Evolutionary conservation across 2,113 vertebrate species (phyloP).

Genomic region (Ciconia maguari): DNA sequence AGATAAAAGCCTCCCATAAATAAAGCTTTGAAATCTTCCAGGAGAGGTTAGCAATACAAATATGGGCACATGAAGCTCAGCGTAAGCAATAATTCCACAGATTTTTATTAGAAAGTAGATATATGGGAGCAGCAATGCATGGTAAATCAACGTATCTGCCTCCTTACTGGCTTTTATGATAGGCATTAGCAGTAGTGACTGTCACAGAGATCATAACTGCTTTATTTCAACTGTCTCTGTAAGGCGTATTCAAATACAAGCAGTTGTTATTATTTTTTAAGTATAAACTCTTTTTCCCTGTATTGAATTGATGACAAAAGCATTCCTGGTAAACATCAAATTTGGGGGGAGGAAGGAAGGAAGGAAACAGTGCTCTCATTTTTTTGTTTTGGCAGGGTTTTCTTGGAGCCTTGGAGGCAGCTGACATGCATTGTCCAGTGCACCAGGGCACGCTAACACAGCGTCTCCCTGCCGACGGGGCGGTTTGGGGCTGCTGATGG

Average conservation of each 20-base stretch:
- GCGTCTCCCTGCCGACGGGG: fast-evolving
- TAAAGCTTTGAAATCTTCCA: constrained; percentile 51
- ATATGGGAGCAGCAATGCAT: constrained; percentile 1
- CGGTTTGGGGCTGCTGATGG: fast-evolving
- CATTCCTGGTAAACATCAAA: not conserved
- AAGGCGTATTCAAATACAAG: constrained; percentile 26
- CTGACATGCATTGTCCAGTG: not conserved
- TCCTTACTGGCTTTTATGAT: constrained; percentile 71
- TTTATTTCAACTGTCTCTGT: constrained; percentile 68
- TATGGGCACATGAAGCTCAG: constrained; percentile 35
- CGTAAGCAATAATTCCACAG: constrained; percentile 58
- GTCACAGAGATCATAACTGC: constrained; percentile 66
- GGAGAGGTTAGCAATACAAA: constrained; percentile 63
- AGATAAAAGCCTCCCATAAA: constrained; percentile 45
- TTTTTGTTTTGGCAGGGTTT: not conserved
- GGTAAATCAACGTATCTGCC: constrained; percentile 70
- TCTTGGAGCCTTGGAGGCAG: not conserved
- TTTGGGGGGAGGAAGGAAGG: not conserved
- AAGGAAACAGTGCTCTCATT: not conserved
- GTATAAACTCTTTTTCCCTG: constrained; percentile 7
- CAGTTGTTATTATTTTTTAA: constrained; percentile 39
- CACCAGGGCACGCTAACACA: not conserved
- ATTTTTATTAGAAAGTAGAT: constrained; percentile 71
- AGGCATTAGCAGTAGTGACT: constrained; percentile 62
- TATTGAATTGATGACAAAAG: constrained; percentile 7